These are phyloP conservation scores for Anthophora plumipes DNA, from an alignment of 2,888 invertebrate species.

Conservation along the genomic window DNA sequence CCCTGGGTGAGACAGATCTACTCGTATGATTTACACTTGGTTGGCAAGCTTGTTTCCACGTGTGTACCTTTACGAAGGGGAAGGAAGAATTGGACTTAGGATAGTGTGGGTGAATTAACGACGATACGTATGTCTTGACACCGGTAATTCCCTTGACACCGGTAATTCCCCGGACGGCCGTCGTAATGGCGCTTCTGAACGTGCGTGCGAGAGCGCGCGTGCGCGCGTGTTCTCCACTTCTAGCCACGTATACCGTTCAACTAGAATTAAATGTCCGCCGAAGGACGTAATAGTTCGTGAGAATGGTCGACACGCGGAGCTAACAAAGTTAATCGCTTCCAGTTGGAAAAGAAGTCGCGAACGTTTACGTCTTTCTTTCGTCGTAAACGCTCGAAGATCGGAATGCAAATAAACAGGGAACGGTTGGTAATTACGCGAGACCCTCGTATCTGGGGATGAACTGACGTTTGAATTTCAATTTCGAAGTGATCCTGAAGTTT, in stretches of 20 bases:
- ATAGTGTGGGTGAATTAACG: constrained; percentile 40
- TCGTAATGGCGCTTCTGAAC: constrained; percentile 19
- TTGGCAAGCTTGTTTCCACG: background rate
- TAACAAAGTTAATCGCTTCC: constrained; percentile 22
- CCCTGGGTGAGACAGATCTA: background rate
- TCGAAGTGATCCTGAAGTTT: too few relatives aligned
- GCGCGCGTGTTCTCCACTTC: background rate
- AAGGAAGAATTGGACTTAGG: constrained; percentile 28
- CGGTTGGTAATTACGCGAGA: too few relatives aligned
- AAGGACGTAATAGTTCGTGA: constrained; percentile 28
- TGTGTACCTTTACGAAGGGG: constrained; percentile 12
- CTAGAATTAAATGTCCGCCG: constrained; percentile 39
- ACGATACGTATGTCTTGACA: constrained; percentile 37
- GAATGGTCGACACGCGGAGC: background rate
- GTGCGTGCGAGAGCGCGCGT: too few relatives aligned
- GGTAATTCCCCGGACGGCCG: constrained; percentile 25
- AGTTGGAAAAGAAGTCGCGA: background rate
- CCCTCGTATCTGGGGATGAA: too few relatives aligned
- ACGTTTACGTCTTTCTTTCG: background rate
- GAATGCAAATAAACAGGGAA: background rate
- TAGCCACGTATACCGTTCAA: constrained; percentile 13
- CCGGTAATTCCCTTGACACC: constrained; percentile 38
- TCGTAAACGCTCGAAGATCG: background rate
- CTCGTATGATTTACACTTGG: constrained; percentile 37
- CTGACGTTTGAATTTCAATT: too few relatives aligned